Evolutionary conservation across 2,797 vertebrate species (phyloP).

Genomic region (Sebastes diploproa): DNA sequence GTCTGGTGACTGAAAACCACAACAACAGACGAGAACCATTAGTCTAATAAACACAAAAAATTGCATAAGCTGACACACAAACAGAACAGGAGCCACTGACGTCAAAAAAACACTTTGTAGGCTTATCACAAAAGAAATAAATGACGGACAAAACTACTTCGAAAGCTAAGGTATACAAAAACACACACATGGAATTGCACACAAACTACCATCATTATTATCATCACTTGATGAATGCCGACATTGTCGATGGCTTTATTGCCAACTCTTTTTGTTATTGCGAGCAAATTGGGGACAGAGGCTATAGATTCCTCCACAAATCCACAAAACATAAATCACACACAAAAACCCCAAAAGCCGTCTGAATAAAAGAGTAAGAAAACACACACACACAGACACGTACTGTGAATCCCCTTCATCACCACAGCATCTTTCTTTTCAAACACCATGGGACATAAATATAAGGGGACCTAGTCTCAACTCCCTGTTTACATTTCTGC

Average conservation of each 20-base stretch:
- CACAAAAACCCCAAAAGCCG: neutral
- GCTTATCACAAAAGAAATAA: neutral
- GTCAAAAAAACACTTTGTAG: neutral
- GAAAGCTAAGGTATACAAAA: neutral
- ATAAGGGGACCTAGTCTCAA: constrained; percentile 22
- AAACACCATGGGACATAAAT: constrained; percentile 21
- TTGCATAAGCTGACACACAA: neutral
- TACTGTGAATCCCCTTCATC: constrained; percentile 20
- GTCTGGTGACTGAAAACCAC: constrained; percentile 89
- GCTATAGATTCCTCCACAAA: neutral
- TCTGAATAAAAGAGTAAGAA: neutral
- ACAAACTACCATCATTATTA: neutral
- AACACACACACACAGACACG: neutral
- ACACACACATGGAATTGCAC: neutral
- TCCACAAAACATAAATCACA: constrained; percentile 8
- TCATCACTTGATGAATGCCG: neutral
- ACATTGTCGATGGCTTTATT: neutral
- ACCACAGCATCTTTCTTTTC: constrained; percentile 16
- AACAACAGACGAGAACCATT: constrained; percentile 25
- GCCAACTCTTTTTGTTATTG: neutral
- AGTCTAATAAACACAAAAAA: neutral
- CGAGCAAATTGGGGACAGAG: neutral
- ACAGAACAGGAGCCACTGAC: neutral
- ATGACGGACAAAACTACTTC: neutral
- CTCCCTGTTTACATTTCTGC: constrained; percentile 32